Evolutionary conservation across 2,888 invertebrate genomes (phyloP).

Genomic region (Meiosimyza decipiens): DNA sequence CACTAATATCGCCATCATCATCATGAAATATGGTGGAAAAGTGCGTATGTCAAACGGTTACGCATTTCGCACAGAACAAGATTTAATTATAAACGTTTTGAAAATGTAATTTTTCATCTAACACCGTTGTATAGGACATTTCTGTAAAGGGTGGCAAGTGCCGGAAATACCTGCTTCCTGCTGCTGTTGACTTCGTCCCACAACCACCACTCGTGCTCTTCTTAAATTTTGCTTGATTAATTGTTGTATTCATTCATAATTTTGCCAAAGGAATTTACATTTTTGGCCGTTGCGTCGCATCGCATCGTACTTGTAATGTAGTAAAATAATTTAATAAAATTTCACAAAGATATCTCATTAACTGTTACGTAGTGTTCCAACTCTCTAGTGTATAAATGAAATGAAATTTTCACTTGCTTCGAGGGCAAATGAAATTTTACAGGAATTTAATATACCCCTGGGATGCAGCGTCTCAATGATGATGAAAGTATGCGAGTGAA

Average conservation of each 20-base stretch:
- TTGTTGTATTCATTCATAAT: too few relatives aligned
- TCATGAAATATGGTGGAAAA: neutral
- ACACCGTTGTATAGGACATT: neutral
- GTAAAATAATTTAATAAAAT: conserved; percentile 17
- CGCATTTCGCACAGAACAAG: conserved; percentile 1
- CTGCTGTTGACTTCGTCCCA: neutral
- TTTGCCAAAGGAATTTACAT: too few relatives aligned
- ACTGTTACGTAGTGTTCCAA: neutral
- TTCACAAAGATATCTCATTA: conserved; percentile 24
- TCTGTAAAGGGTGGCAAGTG: neutral
- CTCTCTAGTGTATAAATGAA: neutral
- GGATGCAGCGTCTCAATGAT: neutral
- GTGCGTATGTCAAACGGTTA: conserved; percentile 14
- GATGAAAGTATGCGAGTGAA: neutral
- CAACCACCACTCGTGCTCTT: neutral
- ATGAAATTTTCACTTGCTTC: neutral
- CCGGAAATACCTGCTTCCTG: conserved; percentile 3
- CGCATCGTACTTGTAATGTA: too few relatives aligned
- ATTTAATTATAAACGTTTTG: conserved; percentile 27
- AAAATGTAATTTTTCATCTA: conserved; percentile 17
- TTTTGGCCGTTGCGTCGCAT: neutral
- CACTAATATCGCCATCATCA: neutral
- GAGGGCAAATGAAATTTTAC: neutral
- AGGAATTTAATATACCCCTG: neutral
- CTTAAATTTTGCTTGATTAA: too few relatives aligned